Base-by-base conservation (phyloP, 2,113 vertebrate species). In the Seriola dumerili region DNA sequence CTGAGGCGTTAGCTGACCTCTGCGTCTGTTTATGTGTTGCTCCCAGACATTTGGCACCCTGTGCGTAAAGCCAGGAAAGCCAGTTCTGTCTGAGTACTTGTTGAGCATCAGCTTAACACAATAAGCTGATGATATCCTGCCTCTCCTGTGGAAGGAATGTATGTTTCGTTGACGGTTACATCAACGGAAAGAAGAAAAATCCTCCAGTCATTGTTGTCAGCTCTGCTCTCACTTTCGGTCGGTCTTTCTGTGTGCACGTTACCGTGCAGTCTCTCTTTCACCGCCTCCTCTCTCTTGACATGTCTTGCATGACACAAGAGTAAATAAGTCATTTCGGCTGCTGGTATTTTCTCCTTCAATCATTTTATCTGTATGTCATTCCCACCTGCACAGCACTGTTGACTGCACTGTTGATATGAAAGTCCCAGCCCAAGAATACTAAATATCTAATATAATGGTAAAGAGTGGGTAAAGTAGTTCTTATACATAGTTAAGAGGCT, bases 101-200 rank as follows among this genome's bases (percentile, higher is more conserved):
- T 70, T 69, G 54, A 72, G 19, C 73, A 50, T 80, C 73, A 86
- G 68, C 72, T 63, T 46, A 73, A 42, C 8, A 59, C 52, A 48
- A 54, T 42, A 58, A 38, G 4, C 78, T 76, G 21, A 34, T 80
- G 50, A 68, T n/a, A 13, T 63, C 61, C 9, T 12, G 55, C 55
- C 72, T 48, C 68, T 91, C 81, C 86, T 19, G 5, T 88, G 78
- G 83, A 87, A 91, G 73, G 85, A 91, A 93, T 93, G 84, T 75
- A 32, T 80, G 42, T 42, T 66, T 36, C 14, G 29, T 57, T 72
- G 58, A 68, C 70, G 54, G 63, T 84, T 62, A 42, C 59, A 83
- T 72, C 42, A 73, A 6, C 58, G 34, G 40, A 69, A 77, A 54
- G 62, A 52, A 40, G 29, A 38, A 46, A 58, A 25, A 40, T 57